These are phyloP conservation scores for Azemiops feae DNA, from an alignment of 2,113 vertebrate species.

Conservation along the genomic window DNA sequence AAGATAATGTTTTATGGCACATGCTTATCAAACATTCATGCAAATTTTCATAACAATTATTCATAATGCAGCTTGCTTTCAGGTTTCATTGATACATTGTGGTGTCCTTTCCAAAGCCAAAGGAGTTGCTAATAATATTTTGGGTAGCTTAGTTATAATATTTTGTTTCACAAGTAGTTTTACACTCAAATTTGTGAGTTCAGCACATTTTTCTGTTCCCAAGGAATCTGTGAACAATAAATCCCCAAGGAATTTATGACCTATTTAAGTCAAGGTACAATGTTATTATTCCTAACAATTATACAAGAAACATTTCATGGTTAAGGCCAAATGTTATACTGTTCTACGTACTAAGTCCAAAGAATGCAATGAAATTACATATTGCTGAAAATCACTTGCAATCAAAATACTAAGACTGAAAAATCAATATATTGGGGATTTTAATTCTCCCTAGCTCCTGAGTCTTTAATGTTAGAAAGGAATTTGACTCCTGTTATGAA, in stretches of 20 bases:
- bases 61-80: conserved; percentile 6
- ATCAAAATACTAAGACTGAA: conserved; percentile 12
- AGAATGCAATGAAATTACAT: conserved; percentile 1
- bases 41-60: background rate
- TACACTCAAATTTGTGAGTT: conserved; percentile 1
- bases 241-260: background rate
- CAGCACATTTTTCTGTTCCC: background rate
- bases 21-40: background rate
- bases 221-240: background rate
- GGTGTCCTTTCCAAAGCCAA: conserved; percentile 5
- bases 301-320: conserved; percentile 12
- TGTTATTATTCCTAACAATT: conserved; percentile 10
- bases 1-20: background rate
- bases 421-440: conserved; percentile 12
- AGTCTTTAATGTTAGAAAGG: background rate
- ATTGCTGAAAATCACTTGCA: background rate
- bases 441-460: background rate
- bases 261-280: conserved; percentile 2
- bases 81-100: background rate
- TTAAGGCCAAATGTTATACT: background rate
- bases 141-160: background rate
- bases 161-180: conserved; percentile 9
- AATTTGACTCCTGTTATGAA: background rate
- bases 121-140: conserved; percentile 12
- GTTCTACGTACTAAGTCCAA: background rate